Base-by-base conservation (phyloP, 2,113 vertebrate species). In the Struthidea cinerea region DNA sequence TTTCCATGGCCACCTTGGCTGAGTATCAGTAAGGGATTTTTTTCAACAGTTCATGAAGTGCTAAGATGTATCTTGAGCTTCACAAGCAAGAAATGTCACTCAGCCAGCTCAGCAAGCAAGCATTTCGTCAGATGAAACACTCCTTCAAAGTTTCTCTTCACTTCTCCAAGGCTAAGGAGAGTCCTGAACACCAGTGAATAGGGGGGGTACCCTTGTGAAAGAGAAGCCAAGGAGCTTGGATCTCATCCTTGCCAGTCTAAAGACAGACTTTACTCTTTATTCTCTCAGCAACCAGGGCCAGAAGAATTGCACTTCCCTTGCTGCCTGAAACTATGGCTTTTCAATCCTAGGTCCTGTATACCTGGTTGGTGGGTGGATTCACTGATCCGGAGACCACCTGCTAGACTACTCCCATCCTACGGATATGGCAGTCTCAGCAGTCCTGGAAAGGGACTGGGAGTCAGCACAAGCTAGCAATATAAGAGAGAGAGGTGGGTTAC, bases 11-110 rank as follows among this genome's bases (percentile, higher is more conserved):
- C 65, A 80, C 75, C 41, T 59, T 94, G 89, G 94, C 78, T 79
- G 74, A 91, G 71, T 5, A 3, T 50, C 82, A 89, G 60, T 42
- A 81, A 64, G 39, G 56, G 47, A 92, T 84, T 57, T 96, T 95
- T 90, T 95, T 85, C 49, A 89, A n/a, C 26, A 44, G 50, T 53
- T 92, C 83, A 71, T 81, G 74, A 93, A 92, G 73, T 88, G 85
- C 76, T 77, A 92, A 86, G 76, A 89, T 55, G 30, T 19, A 88
- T 86, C 71, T 88, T 44, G 47, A 77, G 61, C 53, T 85, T 63
- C 84, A 67, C 17, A 42, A 74, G 23, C 37, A 83, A 77, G 37
- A 90, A 84, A 63, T 20, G 44, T n/a, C 14, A 3, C 39, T 86
- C 47, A 73, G 93, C 27, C 84, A 89, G 70, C 82, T 90, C 84